Percentiles rank a stretch among this genome's conserved stretches.
phyloP scores from a whole-genome alignment of 2,888 invertebrate genomes.

The Cataglyphis rosenhaueri region DNA sequence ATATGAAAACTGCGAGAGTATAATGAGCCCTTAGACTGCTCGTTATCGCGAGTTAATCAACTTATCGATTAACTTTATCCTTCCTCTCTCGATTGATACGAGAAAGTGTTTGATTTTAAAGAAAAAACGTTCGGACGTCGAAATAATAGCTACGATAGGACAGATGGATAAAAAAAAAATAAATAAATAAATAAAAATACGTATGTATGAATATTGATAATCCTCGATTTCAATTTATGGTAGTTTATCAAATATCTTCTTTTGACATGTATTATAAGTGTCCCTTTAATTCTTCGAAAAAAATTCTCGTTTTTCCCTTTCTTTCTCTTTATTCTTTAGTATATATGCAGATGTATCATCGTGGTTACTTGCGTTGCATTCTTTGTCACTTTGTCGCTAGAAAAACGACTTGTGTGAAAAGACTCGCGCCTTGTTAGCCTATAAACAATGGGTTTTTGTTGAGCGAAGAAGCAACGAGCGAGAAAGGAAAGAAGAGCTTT shows the following conservation, averaged over 20 bases:
- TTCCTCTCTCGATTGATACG: slow-evolving; percentile 22
- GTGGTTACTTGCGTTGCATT: slow-evolving; percentile 44
- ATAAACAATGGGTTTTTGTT: slow-evolving; percentile 49
- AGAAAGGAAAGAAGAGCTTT: slow-evolving; percentile 6
- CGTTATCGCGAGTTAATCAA: slow-evolving; percentile 66
- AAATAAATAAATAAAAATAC: not conserved
- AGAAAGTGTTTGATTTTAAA: not conserved
- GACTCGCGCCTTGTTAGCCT: slow-evolving; percentile 72
- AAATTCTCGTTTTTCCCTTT: not conserved
- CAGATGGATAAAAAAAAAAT: too few relatives aligned
- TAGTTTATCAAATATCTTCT: not conserved
- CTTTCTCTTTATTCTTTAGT: too few relatives aligned
- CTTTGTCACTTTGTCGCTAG: slow-evolving; percentile 19
- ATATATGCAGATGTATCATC: not conserved
- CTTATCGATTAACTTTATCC: slow-evolving; percentile 70
- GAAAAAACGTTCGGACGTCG: not conserved
- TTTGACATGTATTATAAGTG: not conserved
- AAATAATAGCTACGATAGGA: not conserved
- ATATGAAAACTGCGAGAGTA: slow-evolving; percentile 65
- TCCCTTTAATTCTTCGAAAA: not conserved
- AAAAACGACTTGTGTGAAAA: slow-evolving; percentile 62
- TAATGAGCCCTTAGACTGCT: slow-evolving; percentile 50
- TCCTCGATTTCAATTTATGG: not conserved
- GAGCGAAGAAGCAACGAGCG: slow-evolving; percentile 54
- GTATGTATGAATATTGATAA: not conserved